Base-by-base conservation (phyloP, 2,888 invertebrate genomes). In the Eupithecia abbreviata region DNA sequence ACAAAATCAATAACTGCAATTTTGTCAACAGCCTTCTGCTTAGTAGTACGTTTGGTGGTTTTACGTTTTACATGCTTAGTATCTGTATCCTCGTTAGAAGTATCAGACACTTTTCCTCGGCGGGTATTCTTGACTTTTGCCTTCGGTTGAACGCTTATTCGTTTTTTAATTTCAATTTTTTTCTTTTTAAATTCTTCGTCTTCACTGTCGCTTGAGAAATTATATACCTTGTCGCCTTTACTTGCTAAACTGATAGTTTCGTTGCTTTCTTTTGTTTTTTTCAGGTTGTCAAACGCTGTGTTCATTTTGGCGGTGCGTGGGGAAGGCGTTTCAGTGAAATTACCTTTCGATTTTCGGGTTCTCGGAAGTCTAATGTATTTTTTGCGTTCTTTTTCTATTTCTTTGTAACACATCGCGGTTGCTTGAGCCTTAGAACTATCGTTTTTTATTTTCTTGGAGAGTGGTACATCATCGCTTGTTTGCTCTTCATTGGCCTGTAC, bases 171-270 rank as follows among this genome's bases (percentile, higher is more conserved):
- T 49, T 85, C 83, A 10, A 81, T 81, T 79, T 85, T 89, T 77
- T 89, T 89, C 49, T 82, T 85, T 74, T 87, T 87, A 75, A 92
- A 92, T 81, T 91, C 89, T 51, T 89, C 88, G 76, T 92, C 92
- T 43, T 93, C 93, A 77, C 92, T 93, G n/a, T 91, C 93, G 73
- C 90, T 90, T 0, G 90, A 87, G 68, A 87, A 92, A 77, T 94
- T 92, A 77, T 90, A 94, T 2, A 90, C 80, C n/a, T 90, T 86
- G 18, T 51, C 55, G 30, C 83, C 85, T 77, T 85, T 89, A 65
- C 90, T 85, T 0, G 79, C 89, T 2, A 90, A 12, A 41, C 76
- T 86, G 2, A 90, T 83, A 49, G 85, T 83, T 79, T 89, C 88
- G 9, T 84, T 82, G 71, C 83, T 85, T 12, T 91, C 88, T 0